Conservation (phyloP, 2,888 invertebrate species). For the Hecatera dysodea region DNA sequence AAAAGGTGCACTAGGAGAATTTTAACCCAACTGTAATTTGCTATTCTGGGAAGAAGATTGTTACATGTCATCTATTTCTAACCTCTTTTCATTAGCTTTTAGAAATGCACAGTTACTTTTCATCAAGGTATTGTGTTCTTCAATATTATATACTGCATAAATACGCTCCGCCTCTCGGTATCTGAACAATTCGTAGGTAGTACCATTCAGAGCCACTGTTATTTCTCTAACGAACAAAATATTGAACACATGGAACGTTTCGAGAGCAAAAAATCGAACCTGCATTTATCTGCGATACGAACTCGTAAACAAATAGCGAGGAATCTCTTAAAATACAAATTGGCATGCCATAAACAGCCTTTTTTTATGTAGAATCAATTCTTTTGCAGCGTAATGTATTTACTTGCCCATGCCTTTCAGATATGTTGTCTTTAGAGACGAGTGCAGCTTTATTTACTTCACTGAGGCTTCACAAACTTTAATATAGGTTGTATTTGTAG, state of each 20-base stretch:
- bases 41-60: constrained; percentile 32
- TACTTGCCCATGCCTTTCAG: constrained; percentile 23
- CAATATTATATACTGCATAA: constrained; percentile 8
- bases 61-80: constrained; percentile 6
- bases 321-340: constrained; percentile 51
- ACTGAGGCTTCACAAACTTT: constrained; percentile 16
- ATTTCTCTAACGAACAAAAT: constrained; percentile 30
- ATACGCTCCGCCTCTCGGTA: constrained; percentile 18
- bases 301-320: constrained; percentile 37
- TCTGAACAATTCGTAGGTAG: constrained; percentile 12
- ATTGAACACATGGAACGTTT: constrained; percentile 25
- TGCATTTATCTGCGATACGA: constrained; percentile 28
- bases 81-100: constrained; percentile 7
- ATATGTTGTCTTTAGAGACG: constrained; percentile 6
- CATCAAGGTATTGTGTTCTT: constrained; percentile 18
- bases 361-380: constrained; percentile 45
- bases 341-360: constrained; percentile 46
- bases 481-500: constrained; percentile 42
- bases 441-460: constrained; percentile 31
- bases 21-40: constrained; percentile 11
- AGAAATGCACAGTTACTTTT: constrained; percentile 18
- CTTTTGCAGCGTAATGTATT: constrained; percentile 28
- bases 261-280: constrained; percentile 34
- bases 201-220: constrained; percentile 10
- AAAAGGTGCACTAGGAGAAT: constrained; percentile 31